Percentiles rank a stretch among this genome's conserved stretches.
These are phyloP conservation scores for Forbesichthys agassizii DNA, from an alignment of 2,113 vertebrate species.

Conservation along the genomic window DNA sequence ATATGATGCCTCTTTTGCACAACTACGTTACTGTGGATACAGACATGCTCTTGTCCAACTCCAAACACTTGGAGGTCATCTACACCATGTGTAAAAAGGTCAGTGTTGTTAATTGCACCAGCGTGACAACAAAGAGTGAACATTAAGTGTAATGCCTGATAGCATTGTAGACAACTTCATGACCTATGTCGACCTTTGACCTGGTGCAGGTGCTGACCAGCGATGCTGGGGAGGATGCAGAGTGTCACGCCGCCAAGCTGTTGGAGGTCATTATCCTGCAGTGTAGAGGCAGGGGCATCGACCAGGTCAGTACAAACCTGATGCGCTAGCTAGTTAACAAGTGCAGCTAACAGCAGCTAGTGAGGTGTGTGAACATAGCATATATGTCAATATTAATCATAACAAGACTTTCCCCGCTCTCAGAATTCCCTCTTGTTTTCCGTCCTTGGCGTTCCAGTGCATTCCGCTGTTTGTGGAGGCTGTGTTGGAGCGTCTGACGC, in stretches of 20 bases:
- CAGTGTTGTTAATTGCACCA: conserved; percentile 30
- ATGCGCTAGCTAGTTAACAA: background rate
- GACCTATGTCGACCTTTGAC: conserved; percentile 9
- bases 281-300: conserved; percentile 91
- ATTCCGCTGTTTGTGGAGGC: conserved; percentile 94
- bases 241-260: conserved; percentile 95
- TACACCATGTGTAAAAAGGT: conserved; percentile 99
- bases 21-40: conserved; percentile 98
- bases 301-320: conserved; percentile 82
- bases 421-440: background rate
- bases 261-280: conserved; percentile 96
- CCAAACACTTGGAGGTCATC: conserved; percentile 94
- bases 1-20: conserved; percentile 99
- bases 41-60: conserved; percentile 87
- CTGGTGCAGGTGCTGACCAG: conserved; percentile 85
- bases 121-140: background rate
- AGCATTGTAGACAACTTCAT: background rate
- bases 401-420: background rate
- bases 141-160: too few relatives aligned
- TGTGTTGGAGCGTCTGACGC: conserved; percentile 90
- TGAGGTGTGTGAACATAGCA: too few relatives aligned
- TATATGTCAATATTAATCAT: background rate
- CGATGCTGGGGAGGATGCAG: conserved; percentile 91
- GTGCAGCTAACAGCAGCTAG: too few relatives aligned
- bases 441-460: conserved; percentile 72